Base-by-base conservation (phyloP, 37 sponge, comb jelly and placozoan genomes). In the Axinella damicornis region DNA sequence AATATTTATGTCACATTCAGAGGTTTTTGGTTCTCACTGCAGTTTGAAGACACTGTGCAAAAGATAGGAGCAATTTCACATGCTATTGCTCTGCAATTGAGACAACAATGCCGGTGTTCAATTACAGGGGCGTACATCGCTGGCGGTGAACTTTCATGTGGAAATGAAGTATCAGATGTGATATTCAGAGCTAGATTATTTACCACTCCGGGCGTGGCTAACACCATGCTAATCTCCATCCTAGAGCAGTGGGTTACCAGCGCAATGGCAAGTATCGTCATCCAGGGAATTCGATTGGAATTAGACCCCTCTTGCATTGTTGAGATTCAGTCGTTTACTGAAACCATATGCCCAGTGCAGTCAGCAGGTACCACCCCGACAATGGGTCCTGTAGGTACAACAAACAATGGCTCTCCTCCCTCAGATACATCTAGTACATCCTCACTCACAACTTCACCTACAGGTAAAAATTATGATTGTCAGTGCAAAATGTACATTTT, bases 41-140 rank as follows among this genome's bases (percentile, higher is more conserved):
- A 73, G 74, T 27, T 53, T 12, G 53, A 19, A 30, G 74, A 73
- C 28, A 73, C 56, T 28, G 54, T 21, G 21, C n/a, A 22, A 11
- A 73, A 52, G 27, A 5, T 73, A 4, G 17, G 53, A 46, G 20
- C 20, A 24, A 73, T 41, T 22, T 73, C 74, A 20, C 27, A 53
- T n/a, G 27, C 15, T n/a, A 53, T 53, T 22, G 74, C 24, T n/a
- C 19, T 56, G 24, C 21, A 53, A n/a, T 32, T 73, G 25, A 41
- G 21, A 17, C 56, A 6, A 12, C 5, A 53, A 24, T 73, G 74
- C 27, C 74, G 53, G 27, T 73, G 74, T 73, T 6, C 22, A 22
- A 27, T 73, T 27, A 53, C 24, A n/a, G 54, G 56, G 21, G 54
- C 74, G 27, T 73, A 73, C 74, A 73, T 73, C 74, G 53, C 74